Evolutionary conservation across 92 coral and sea anemone species (phyloP), one percentile per base, ranked within the genome.

Genomic region (Metridium senile): DNA sequence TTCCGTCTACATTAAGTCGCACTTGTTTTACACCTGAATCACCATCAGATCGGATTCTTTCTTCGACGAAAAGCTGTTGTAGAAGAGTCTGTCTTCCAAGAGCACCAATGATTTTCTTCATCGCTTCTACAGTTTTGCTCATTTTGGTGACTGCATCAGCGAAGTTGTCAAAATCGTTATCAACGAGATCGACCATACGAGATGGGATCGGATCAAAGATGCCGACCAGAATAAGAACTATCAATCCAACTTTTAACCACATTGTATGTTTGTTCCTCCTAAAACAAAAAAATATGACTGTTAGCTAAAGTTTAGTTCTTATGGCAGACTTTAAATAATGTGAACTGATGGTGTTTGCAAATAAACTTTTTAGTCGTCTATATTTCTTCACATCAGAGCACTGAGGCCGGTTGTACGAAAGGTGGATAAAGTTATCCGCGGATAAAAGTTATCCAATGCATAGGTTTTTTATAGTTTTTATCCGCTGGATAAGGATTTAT

Each of bases 21-120:
- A 76, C 84, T 65, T 90, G 96, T 69, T 90, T 90, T 8, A 90
- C 87, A 0, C 96, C 96, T 9, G 96, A 90, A 59, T 84, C 84
- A 7, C 93, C 92, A 21, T 90, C 96, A 21, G 96, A 76, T 52
- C 96, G 70, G 33, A 90, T 57, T 17, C 89, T 76, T 69, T 90
- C 96, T 39, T 90, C 96, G 16, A 76, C 75, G 33, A 74, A 82
- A 56, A 79, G 54, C 62, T 87, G 94, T 61, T 87, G 91, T 13
- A 90, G 71, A 85, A 90, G 88, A 22, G 87, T 71, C 66, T 90
- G 95, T 33, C 91, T 87, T 16, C 85, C 68, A 6, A 89, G 33
- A 0, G 94, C 78, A 6, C 86, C 94, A 31, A 86, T 32, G 11
- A 65, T 74, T 16, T 70, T 46, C 26, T 66, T 66, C 47, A 66